Percentiles rank a stretch among this genome's conserved stretches.
These are phyloP conservation scores for Solea solea DNA, from an alignment of 2,113 vertebrate genomes.

Conservation along the genomic window DNA sequence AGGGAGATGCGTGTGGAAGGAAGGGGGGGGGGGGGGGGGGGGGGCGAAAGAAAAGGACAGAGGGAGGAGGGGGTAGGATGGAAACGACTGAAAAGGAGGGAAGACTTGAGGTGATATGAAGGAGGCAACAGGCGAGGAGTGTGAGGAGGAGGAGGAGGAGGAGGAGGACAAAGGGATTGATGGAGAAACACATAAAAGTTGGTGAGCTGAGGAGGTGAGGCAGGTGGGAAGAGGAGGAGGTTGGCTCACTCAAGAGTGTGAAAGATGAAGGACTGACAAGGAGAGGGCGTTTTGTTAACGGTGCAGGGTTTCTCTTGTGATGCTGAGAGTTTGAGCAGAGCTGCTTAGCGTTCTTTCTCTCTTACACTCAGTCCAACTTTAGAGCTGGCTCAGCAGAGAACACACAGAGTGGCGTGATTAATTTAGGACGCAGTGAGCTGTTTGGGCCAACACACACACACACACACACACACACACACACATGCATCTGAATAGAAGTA, in stretches of 20 bases:
- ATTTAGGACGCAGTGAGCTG: constrained; percentile 62
- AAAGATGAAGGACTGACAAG: not conserved
- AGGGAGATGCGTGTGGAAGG: not conserved
- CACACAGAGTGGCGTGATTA: constrained; percentile 62
- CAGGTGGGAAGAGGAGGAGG: constrained; percentile 11
- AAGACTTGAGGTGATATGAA: constrained; percentile 24
- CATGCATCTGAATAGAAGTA: constrained; percentile 37
- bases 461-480: constrained; percentile 24
- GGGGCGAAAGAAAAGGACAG: not conserved
- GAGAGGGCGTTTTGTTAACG: constrained; percentile 29
- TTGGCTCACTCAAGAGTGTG: not conserved
- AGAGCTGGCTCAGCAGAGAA: constrained; percentile 71
- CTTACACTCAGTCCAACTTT: constrained; percentile 51
- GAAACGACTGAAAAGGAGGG: constrained; percentile 17
- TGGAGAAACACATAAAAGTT: constrained; percentile 36
- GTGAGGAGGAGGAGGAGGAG: constrained; percentile 18
- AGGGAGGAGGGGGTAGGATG: not conserved
- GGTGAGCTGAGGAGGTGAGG: constrained; percentile 20
- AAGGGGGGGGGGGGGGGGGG: not conserved
- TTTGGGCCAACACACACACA: constrained; percentile 35
- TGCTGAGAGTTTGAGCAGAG: constrained; percentile 32
- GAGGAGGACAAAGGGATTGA: constrained; percentile 39
- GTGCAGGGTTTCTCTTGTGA: constrained; percentile 23
- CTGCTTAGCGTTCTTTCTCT: constrained; percentile 46
- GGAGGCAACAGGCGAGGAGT: constrained; percentile 8